Conservation (phyloP, 2,113 vertebrate species). For the Loxodonta africana region DNA sequence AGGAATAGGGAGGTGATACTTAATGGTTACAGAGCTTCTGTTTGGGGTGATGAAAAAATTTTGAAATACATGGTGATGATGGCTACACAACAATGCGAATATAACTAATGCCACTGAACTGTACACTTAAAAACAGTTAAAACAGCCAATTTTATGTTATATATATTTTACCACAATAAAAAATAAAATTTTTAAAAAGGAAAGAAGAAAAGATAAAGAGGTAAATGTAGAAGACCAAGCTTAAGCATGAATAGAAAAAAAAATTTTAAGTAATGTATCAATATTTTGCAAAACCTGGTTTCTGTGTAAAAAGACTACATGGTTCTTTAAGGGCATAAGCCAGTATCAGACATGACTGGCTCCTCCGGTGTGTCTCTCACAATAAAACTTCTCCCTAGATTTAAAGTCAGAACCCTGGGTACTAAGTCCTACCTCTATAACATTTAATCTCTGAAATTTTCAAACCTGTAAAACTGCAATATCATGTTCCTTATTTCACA, state of each 20-base stretch:
- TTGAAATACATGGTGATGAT: too few relatives aligned
- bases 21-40: too few relatives aligned
- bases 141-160: not conserved
- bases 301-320: not conserved
- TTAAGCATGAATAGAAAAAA: not conserved
- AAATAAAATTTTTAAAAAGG: not conserved
- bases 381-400: conserved; percentile 31
- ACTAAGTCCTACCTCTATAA: conserved; percentile 35
- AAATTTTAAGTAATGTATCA: not conserved
- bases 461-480: conserved; percentile 32
- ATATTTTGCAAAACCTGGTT: conserved; percentile 46
- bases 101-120: too few relatives aligned
- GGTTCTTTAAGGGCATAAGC: conserved; percentile 7
- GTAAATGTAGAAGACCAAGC: not conserved
- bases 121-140: too few relatives aligned
- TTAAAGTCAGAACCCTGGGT: not conserved
- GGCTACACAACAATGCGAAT: too few relatives aligned
- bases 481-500: conserved; percentile 49
- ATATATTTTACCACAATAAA: not conserved
- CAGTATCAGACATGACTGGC: not conserved
- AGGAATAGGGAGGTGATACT: too few relatives aligned
- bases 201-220: not conserved
- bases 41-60: too few relatives aligned
- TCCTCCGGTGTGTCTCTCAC: not conserved
- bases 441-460: not conserved